Conservation (phyloP, 2,888 invertebrate genomes). For the Drosophila formosana region DNA sequence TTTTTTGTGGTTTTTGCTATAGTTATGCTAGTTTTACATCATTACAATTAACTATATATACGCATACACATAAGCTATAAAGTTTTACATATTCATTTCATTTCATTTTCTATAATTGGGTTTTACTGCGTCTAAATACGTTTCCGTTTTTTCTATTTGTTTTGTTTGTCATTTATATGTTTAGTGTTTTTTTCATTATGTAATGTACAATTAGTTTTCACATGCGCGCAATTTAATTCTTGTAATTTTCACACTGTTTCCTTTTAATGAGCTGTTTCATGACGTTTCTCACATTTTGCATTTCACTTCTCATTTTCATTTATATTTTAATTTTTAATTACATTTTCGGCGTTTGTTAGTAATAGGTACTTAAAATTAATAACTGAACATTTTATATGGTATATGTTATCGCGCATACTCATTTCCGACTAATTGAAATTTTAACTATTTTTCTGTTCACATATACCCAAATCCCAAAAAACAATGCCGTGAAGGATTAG, state of each 20-base stretch:
- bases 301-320: conserved; percentile 53
- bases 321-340: conserved; percentile 74
- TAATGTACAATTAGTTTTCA: conserved; percentile 69
- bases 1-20: conserved; percentile 52
- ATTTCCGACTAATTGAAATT: conserved; percentile 69
- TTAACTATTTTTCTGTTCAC: conserved; percentile 54
- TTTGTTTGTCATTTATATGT: conserved; percentile 14
- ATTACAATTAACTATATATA: conserved; percentile 68
- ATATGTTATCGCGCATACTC: conserved; percentile 30
- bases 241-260: conserved; percentile 59
- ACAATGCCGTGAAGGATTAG: neutral
- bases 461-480: conserved; percentile 27
- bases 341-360: conserved; percentile 66
- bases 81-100: conserved; percentile 54
- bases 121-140: conserved; percentile 52
- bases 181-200: conserved; percentile 49
- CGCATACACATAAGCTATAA: conserved; percentile 61
- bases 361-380: conserved; percentile 58
- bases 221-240: conserved; percentile 55
- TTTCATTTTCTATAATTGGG: conserved; percentile 40
- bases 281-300: conserved; percentile 5
- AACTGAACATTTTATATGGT: conserved; percentile 51
- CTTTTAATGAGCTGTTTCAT: conserved; percentile 68
- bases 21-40: conserved; percentile 70
- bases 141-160: conserved; percentile 33